phyloP scores from a whole-genome alignment of 2,113 vertebrate species.

The Calyptommatus sinebrachiatus region DNA sequence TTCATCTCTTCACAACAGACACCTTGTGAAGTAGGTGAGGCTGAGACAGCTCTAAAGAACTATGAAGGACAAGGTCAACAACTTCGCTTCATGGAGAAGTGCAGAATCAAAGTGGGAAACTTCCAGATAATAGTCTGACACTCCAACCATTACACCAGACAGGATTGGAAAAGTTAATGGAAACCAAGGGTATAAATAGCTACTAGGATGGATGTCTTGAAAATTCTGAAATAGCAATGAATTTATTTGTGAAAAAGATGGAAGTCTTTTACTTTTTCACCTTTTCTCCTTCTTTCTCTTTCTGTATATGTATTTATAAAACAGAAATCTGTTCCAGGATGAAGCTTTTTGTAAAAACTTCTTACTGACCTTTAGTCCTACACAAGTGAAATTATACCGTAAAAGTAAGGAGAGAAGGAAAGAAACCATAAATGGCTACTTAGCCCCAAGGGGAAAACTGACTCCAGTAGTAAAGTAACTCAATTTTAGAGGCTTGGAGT shows the following conservation, averaged over 20 bases:
- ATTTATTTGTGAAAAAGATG: conserved; percentile 14
- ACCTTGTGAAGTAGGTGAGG: too few relatives aligned
- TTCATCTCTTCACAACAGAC: too few relatives aligned
- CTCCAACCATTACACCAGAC: too few relatives aligned
- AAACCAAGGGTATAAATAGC: too few relatives aligned
- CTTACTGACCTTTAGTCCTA: conserved; percentile 29
- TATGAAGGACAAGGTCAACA: too few relatives aligned
- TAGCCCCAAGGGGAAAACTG: conserved; percentile 45
- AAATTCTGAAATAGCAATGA: not conserved
- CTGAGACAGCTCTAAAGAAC: too few relatives aligned
- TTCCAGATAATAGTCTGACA: too few relatives aligned
- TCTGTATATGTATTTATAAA: not conserved
- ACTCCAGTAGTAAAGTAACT: conserved; percentile 42
- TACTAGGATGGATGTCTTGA: too few relatives aligned
- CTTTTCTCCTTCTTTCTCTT: not conserved
- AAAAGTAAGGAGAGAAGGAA: conserved; percentile 36
- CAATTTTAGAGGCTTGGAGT: conserved; percentile 50
- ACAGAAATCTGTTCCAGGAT: conserved; percentile 19
- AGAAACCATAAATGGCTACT: conserved; percentile 43
- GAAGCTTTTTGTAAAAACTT: conserved; percentile 16
- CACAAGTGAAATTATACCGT: conserved; percentile 43
- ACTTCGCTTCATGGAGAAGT: too few relatives aligned
- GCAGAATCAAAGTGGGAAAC: too few relatives aligned
- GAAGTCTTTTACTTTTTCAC: conserved; percentile 5
- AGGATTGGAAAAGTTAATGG: too few relatives aligned